A percentile compares a stretch with the other conserved stretches of the same genome.
Conservation (phyloP, 2,113 vertebrate genomes). For the Menidia beryllina region DNA sequence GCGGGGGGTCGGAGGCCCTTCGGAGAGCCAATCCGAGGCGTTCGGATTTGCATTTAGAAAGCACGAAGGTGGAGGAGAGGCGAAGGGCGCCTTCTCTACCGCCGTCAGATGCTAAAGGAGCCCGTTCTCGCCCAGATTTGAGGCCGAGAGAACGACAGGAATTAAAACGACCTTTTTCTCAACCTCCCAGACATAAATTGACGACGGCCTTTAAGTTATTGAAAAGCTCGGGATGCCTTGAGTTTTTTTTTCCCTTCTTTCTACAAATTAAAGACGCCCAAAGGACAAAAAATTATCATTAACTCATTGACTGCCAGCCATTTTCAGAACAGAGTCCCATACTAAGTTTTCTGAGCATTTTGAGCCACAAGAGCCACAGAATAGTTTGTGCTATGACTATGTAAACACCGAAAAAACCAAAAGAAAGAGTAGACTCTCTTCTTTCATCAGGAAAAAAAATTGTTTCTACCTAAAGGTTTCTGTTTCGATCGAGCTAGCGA, state of each 20-base stretch:
- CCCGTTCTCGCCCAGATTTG: conserved; percentile 29
- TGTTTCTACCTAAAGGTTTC: no score
- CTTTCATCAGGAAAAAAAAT: no score
- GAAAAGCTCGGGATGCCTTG: conserved; percentile 1
- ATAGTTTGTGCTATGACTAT: no score
- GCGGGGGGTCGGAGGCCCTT: conserved; percentile 38
- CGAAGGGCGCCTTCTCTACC: conserved; percentile 42
- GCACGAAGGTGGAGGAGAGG: conserved; percentile 20
- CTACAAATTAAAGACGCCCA: background rate
- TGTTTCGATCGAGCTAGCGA: no score
- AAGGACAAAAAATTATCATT: no score
- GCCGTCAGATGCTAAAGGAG: conserved; percentile 32
- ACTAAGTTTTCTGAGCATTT: no score
- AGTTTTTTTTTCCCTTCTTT: background rate
- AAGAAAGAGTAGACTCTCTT: no score
- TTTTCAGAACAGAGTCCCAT: no score
- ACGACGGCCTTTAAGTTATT: background rate
- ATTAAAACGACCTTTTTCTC: conserved; percentile 36
- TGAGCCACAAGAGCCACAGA: no score
- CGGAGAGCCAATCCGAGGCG: conserved; percentile 32
- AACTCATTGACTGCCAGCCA: no score
- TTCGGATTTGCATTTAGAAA: conserved; percentile 56
- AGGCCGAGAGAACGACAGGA: conserved; percentile 24
- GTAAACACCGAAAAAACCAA: no score
- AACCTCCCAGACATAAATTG: background rate